Base-by-base conservation (phyloP, 2,797 vertebrate species). In the Saxicola maurus region DNA sequence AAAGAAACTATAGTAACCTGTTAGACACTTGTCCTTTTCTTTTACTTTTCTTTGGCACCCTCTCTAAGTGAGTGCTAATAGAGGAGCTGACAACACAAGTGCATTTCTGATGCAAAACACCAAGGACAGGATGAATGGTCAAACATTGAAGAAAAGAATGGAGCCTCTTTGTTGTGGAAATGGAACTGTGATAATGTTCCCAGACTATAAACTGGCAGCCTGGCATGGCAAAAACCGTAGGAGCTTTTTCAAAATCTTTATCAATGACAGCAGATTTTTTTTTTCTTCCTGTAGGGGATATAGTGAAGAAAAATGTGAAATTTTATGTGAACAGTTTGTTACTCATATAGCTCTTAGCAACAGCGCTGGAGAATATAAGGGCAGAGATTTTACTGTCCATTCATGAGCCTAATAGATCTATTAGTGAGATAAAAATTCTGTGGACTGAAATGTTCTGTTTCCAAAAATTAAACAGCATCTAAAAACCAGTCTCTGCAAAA, bases 41-140 rank as follows among this genome's bases (percentile, higher is more conserved):
- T 73, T 55, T 61, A 52, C 88, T 91, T 92, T 71, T 79, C 79
- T 77, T 88, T 81, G 67, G 43, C 79, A 69, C 67, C 40, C 67
- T 68, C 6, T 24, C 30, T 89, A 84, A 91, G 51, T 57, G 53
- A 91, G 78, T 71, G 79, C 75, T 81, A 85, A 93, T 14, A 72
- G 81, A 91, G 71, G 73, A 40, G 56, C 80, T 82, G 95, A 62
- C 87, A 95, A 84, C 76, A 77, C 75, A 90, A 96, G 62, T 64
- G 76, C 87, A 86, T 95, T 96, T 84, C 91, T 93, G 91, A 95
- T 94, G 89, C 91, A 95, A 92, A 95, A 30, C 48, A 51, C 71
- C 53, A 73, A 77, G 90, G 88, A 61, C 75, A 82, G 86, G 86
- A 86, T 87, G 94, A 96, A 95, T 3, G 64, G 87, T 84, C 78